phyloP scores from a whole-genome alignment of 2,888 invertebrate genomes.

The Hypsopygia costalis region DNA sequence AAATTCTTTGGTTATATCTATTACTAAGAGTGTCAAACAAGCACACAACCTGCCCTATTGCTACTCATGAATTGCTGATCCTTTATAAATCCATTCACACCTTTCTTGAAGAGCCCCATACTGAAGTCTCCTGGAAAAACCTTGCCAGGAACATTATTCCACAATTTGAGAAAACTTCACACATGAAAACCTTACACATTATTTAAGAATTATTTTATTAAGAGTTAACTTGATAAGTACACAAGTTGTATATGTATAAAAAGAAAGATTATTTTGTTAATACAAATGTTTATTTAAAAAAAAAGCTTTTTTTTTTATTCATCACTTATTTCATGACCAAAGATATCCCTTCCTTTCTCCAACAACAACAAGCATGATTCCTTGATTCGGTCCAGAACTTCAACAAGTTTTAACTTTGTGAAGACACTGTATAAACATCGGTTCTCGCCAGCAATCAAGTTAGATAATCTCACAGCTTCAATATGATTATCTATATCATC shows the following conservation, averaged over 20 bases:
- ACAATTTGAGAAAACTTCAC: too few relatives aligned
- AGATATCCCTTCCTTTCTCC: conserved; percentile 90
- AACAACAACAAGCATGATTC: conserved; percentile 89
- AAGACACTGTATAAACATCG: conserved; percentile 90
- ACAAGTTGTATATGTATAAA: neutral
- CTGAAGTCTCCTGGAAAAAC: too few relatives aligned
- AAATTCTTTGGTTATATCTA: too few relatives aligned
- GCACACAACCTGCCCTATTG: too few relatives aligned
- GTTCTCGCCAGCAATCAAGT: conserved; percentile 89
- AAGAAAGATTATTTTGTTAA: conserved; percentile 34
- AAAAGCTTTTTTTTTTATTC: conserved; percentile 32
- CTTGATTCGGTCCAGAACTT: conserved; percentile 87
- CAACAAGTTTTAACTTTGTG: conserved; percentile 87
- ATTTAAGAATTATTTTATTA: too few relatives aligned
- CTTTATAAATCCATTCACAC: too few relatives aligned
- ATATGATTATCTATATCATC: conserved; percentile 88
- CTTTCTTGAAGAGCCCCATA: too few relatives aligned
- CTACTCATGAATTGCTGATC: too few relatives aligned
- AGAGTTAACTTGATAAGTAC: conserved; percentile 12
- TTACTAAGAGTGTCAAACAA: too few relatives aligned
- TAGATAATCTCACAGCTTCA: conserved; percentile 84
- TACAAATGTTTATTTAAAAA: conserved; percentile 49
- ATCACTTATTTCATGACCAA: conserved; percentile 83
- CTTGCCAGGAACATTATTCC: too few relatives aligned
- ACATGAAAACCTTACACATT: too few relatives aligned